Base-by-base conservation (phyloP, 2,888 invertebrate species). In the Mythimna loreyi region DNA sequence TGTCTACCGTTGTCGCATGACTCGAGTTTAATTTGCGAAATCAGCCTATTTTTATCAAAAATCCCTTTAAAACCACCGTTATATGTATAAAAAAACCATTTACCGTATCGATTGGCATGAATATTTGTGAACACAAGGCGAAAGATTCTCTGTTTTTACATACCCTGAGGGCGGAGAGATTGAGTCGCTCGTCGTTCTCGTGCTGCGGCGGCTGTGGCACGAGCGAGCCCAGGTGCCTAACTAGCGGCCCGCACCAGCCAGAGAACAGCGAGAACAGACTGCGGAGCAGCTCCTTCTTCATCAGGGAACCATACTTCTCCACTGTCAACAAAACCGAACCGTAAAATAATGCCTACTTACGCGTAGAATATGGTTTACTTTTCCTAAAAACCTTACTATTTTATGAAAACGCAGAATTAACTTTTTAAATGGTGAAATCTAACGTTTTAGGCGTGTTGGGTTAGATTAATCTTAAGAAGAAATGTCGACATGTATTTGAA, bases 261-360 rank as follows among this genome's bases (percentile, higher is more conserved):
- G 98, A 98, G 94, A 99, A 99, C 78, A 99, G 96, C 80, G 97
- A 97, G 94, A 99, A 99, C 73, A 99, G 96, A 89, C 97, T 98
- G 81, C 98, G 97, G 62, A 99, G 97, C 57, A 99, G 94, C 86
- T 99, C 99, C 79, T 98, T 97, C 88, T 98, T 98, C 87, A 99
- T 90, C 68, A 99, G 95, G 23, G 98, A 98, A 60, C 97, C 97
- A 90, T 98, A 98, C 76, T 97, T 97, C 89, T 99, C 99, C 96
- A 99, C 99, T 99, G 91, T 33, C 0, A 21, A 11, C 11, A 8
- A 28, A 74, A 23, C 2, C 8, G 9, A 21, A 19, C 9, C 0
- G 28, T 52, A 19, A n/a, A 28, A n/a, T 25, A 25, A 23, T 3
- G 7, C 7, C 19, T 25, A 2, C 8, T 19, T 16, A 36, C 36